Evolutionary conservation across 2,113 vertebrate genomes (phyloP), one percentile per base, ranked within the genome.

Genomic region (Oncorhynchus nerka): DNA sequence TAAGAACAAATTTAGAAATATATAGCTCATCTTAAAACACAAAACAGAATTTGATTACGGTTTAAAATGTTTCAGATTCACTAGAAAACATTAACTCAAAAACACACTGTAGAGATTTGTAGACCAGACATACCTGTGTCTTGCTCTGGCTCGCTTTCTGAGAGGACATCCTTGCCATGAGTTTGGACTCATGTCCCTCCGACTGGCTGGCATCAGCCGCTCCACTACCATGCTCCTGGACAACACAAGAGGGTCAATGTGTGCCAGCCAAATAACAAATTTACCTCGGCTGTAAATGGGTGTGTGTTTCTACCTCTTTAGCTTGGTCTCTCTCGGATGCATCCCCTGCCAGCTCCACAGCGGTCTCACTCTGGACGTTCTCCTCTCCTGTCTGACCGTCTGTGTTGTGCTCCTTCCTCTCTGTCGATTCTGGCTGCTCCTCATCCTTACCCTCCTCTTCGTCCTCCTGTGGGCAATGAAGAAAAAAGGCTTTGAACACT

Each of bases 181-280:
- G 88, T 5, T 93, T 94, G 13, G 98, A 99, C 79, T 97, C 93
- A 8, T 98, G 98, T 1, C 98, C 98, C 86, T 98, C 97, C 45
- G 95, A 93, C 68, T 99, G 95, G 85, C 94, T 96, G 73, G 97
- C 97, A 59, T 98, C 98, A 1, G 97, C 94, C 24, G 95, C 89
- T 82, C 98, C 98, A 32, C 81, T 96, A 28, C 97, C 96, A 0
- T 95, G 94, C 68, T 99, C 97, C 97, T 99, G 78, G 64, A 32
- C 66, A 85, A 22, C 59, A n/a, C 68, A 59, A 4, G 45, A 49
- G 45, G 4, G 15, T 48, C 45, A 24, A 12, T 26, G 9, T 19
- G 32, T 68, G 30, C 30, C 67, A 45, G 67, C 13, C 30, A 34
- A n/a, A 20, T 34, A n/a, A 22, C 6, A 62, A 8, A 22, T 62